A percentile compares a stretch with the other conserved stretches of the same genome.
phyloP scores from a whole-genome alignment of 2,797 vertebrate species.

The Helostoma temminkii region DNA sequence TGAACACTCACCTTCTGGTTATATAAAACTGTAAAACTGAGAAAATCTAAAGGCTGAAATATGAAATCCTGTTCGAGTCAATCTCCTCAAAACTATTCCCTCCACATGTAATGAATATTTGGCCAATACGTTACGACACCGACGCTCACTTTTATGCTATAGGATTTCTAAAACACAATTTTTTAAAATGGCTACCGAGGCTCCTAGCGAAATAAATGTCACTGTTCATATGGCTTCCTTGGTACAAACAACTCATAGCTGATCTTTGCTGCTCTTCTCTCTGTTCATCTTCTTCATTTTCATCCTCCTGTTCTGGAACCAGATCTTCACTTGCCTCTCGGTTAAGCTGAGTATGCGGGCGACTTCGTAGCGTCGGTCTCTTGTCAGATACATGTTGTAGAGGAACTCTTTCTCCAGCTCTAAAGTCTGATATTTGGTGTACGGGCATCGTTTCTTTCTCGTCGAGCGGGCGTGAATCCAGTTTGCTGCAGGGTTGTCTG shows the following conservation, averaged over 20 bases:
- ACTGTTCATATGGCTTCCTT: slow-evolving; percentile 54
- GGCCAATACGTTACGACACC: slow-evolving; percentile 13
- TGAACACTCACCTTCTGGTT: slow-evolving; percentile 10
- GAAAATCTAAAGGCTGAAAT: slow-evolving; percentile 11
- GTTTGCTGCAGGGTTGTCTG: slow-evolving; percentile 97
- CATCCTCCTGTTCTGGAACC: slow-evolving; percentile 99
- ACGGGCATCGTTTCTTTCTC: slow-evolving; percentile 98
- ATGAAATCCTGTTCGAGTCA: slow-evolving; percentile 6
- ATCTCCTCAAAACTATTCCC: slow-evolving; percentile 17
- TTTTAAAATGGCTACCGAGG: slow-evolving; percentile 35
- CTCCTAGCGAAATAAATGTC: slow-evolving; percentile 37
- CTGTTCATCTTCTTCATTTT: slow-evolving; percentile 99
- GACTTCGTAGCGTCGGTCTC: slow-evolving; percentile 97
- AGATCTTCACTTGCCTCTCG: slow-evolving; percentile 99
- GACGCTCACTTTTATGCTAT: slow-evolving; percentile 13
- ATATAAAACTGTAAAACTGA: slow-evolving; percentile 18
- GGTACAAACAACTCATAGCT: slow-evolving; percentile 74
- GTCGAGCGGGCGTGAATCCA: slow-evolving; percentile 99
- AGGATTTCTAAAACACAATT: slow-evolving; percentile 17
- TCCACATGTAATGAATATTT: slow-evolving; percentile 20
- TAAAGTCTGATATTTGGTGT: slow-evolving; percentile 98
- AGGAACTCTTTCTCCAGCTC: slow-evolving; percentile 99
- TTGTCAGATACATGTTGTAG: slow-evolving; percentile 99
- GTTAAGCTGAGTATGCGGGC: slow-evolving; percentile 97
- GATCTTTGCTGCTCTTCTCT: slow-evolving; percentile 91